Conservation (phyloP, 1,140 invertebrate species). For the Anadara kagoshimensis region DNA sequence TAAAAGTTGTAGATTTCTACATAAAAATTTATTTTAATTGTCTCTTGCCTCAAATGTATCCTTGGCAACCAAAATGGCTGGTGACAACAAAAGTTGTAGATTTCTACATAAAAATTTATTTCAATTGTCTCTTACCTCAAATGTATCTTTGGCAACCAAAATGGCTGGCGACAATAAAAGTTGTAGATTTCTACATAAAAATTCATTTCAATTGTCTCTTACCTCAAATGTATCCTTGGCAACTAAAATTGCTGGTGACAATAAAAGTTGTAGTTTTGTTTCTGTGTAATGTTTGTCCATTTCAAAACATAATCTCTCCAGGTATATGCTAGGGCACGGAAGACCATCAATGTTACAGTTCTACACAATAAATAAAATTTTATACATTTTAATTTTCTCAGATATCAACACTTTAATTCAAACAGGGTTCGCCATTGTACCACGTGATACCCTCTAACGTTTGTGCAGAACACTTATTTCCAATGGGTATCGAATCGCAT, state of each 20-base stretch:
- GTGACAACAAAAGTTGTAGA: conserved; percentile 92
- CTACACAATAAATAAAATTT: conserved; percentile 51
- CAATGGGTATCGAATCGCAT: too few relatives aligned
- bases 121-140: conserved; percentile 43
- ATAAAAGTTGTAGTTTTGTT: conserved; percentile 91
- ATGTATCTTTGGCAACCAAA: conserved; percentile 68
- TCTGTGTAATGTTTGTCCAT: conserved; percentile 95
- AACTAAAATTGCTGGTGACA: conserved; percentile 85
- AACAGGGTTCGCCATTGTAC: too few relatives aligned
- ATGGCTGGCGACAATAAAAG: conserved; percentile 89
- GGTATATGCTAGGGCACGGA: conserved; percentile 89
- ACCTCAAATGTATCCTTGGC: conserved; percentile 66
- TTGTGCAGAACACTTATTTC: too few relatives aligned
- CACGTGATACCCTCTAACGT: too few relatives aligned
- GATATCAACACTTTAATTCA: too few relatives aligned
- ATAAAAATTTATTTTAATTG: neutral
- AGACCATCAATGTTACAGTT: conserved; percentile 68
- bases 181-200: conserved; percentile 78
- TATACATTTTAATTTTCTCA: neutral
- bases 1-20: conserved; percentile 86
- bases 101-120: conserved; percentile 74
- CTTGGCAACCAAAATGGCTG: conserved; percentile 77
- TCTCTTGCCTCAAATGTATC: conserved; percentile 60
- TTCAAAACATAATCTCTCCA: conserved; percentile 96
- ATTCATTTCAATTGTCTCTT: conserved; percentile 6